Base-by-base conservation (phyloP, 2,797 vertebrate species). In the Phylloscopus collybita region DNA sequence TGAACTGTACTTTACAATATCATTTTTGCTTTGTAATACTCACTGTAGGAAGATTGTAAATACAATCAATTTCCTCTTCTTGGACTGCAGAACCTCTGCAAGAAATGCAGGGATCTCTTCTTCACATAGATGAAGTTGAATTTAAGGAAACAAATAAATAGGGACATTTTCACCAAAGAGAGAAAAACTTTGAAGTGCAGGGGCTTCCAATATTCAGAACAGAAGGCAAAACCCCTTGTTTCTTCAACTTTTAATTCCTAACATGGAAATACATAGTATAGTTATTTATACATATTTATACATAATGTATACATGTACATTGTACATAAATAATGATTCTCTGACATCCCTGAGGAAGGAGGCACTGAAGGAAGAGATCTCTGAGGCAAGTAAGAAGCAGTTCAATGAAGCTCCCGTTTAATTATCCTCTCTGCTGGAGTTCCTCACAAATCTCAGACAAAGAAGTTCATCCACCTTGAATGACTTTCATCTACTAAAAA, bases 1-100 rank as follows among this genome's bases (percentile, higher is more conserved):
- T 47, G 70, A 32, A 26, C 13, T 7, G 2, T 40, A 27, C 15
- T 83, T 84, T 45, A 81, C 34, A 76, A 84, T 34, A 62, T 53
- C 16, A 64, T 64, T 36, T 91, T 78, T 80, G 15, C 17, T 80
- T 80, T 32, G 7, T 51, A 56, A 60, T 32, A 67, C 13, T 11
- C 19, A 23, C 38, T 71, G 36, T 11, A 74, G 57, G 8, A 87
- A 88, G 51, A 75, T 93, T 96, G 95, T 83, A 96, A 94, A 93
- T 36, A 85, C 75, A 81, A 64, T 89, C 81, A 86, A 14, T 96
- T 95, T 81, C 42, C 53, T 74, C 66, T 83, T 57, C 81, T 80
- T 61, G 51, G 19, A 75, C 59, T 91, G 61, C 76, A 87, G 72
- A 72, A 62, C 10, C 76, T 92, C 70, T 83, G 90, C 51, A 91